Base-by-base conservation (phyloP, 2,888 invertebrate species). In the Rhorus exstirpatorius region DNA sequence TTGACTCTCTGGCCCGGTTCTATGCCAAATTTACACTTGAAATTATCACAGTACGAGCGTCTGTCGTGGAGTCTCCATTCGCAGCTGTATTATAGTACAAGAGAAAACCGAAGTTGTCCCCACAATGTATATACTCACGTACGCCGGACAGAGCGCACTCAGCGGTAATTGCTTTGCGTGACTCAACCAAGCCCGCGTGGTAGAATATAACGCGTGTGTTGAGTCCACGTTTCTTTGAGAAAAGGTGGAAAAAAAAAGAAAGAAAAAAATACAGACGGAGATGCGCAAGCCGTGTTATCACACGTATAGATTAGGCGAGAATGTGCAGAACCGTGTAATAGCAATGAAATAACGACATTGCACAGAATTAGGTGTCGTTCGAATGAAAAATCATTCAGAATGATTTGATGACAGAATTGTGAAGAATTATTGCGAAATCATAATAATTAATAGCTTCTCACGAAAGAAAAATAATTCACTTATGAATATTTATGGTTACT, bases 141-240 rank as follows among this genome's bases (percentile, higher is more conserved):
- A 51, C 38, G 58, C 49, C 74, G 58, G 55, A 72, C 68, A 51
- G 6, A 24, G 24, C 70, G 76, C 83, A 83, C 84, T 83, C 72
- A 81, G 26, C 79, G 67, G 78, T 78, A 84, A 86, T 86, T 84
- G 76, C 74, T 83, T 85, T 78, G 79, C 83, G 83, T 83, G 85
- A 85, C 81, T 84, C 83, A 80, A 79, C 58, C 41, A 46, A 55
- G 44, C 38, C 41, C 38, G 58, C 24, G 51, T 21, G 58, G 49
- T 35, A 44, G 61, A 67, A 58, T 65, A 21, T 12, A 44, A 44
- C 38, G 19, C 17, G 38, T 38, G 63, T 74, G 74, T n/a, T n/a
- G n/a, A 6, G 26, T 44, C 26, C 41, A n/a, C 53, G 41, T 55
- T 75, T 46, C 75, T 44, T 53, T 14, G n/a, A 44, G 26, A 14